phyloP scores from a whole-genome alignment of 2,797 vertebrate species.

The Artibeus lituratus region DNA sequence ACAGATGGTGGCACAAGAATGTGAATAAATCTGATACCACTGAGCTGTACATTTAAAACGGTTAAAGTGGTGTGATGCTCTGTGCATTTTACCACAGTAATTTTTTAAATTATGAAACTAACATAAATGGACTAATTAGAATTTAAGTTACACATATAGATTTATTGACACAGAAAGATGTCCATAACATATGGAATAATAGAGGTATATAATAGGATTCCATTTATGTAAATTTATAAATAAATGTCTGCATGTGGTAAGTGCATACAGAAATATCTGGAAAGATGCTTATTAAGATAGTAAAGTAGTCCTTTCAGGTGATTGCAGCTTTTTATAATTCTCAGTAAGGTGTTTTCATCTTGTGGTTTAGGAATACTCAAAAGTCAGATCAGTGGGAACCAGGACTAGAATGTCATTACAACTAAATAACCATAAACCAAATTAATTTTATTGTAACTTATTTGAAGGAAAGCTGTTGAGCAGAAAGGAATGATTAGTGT shows the following conservation, averaged over 20 bases:
- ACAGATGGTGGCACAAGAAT: neutral
- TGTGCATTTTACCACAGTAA: neutral
- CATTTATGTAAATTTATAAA: neutral
- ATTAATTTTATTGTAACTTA: neutral
- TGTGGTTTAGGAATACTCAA: slow-evolving; percentile 33
- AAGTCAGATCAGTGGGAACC: neutral
- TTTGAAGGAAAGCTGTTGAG: slow-evolving; percentile 14
- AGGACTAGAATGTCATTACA: slow-evolving; percentile 19
- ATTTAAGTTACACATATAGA: neutral
- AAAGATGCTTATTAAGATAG: slow-evolving; percentile 23
- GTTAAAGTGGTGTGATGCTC: neutral
- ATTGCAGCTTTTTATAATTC: slow-evolving; percentile 19
- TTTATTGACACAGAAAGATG: neutral
- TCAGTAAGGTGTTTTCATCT: neutral
- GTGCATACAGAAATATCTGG: neutral
- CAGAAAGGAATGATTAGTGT: neutral
- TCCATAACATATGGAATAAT: neutral
- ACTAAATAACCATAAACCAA: neutral
- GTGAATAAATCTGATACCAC: neutral
- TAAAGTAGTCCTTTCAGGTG: neutral
- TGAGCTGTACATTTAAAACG: neutral
- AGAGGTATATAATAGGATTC: neutral
- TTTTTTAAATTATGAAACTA: neutral
- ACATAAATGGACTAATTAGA: neutral
- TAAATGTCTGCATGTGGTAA: neutral